phyloP scores from a whole-genome alignment of 2,888 invertebrate species.

The Agrypnus murinus region DNA sequence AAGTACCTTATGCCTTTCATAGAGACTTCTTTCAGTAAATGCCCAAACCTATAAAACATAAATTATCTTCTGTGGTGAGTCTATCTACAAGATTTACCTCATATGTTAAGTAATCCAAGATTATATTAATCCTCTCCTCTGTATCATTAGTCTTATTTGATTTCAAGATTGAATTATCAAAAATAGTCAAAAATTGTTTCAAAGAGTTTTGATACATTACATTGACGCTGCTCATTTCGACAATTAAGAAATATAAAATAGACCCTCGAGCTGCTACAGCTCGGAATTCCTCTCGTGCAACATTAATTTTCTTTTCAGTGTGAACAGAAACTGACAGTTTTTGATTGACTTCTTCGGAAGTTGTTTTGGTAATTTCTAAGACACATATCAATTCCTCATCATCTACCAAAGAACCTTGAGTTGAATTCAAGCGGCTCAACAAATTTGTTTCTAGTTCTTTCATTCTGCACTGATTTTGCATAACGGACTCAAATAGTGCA shows the following conservation, averaged over 20 bases:
- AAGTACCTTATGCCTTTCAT: conserved; percentile 93
- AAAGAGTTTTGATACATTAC: conserved; percentile 98
- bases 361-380: conserved; percentile 85
- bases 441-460: conserved; percentile 96
- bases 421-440: conserved; percentile 92
- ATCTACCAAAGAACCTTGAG: conserved; percentile 94
- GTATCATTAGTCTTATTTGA: conserved; percentile 90
- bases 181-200: conserved; percentile 94
- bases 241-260: conserved; percentile 95
- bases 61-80: too few species aligned
- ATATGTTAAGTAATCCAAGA: conserved; percentile 90
- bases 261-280: conserved; percentile 96
- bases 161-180: conserved; percentile 94
- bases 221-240: conserved; percentile 97
- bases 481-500: conserved; percentile 94
- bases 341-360: conserved; percentile 95
- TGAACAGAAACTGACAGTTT: conserved; percentile 94
- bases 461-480: conserved; percentile 97
- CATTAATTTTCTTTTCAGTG: conserved; percentile 94
- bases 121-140: conserved; percentile 90
- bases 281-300: conserved; percentile 95
- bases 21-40: conserved; percentile 93
- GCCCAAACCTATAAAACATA: conserved; percentile 81
- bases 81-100: too few species aligned
- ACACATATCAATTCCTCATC: conserved; percentile 96